These are phyloP conservation scores for Pimephales promelas DNA, from an alignment of 2,113 vertebrate genomes.

Conservation along the genomic window DNA sequence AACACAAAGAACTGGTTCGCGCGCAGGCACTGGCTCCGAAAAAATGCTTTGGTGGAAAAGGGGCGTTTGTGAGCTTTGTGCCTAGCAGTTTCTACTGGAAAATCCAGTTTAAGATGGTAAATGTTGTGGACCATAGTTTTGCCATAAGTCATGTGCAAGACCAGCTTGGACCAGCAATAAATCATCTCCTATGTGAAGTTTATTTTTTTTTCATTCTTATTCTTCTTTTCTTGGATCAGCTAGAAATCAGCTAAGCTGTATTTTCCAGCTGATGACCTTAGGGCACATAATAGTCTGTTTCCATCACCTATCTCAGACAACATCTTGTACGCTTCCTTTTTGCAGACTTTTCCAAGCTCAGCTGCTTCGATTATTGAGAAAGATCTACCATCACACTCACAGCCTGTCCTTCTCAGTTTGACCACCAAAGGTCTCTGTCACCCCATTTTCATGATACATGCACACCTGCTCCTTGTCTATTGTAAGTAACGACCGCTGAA, in stretches of 20 bases:
- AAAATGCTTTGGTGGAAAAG: too few species aligned
- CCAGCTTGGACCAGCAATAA: not conserved
- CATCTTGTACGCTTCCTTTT: not conserved
- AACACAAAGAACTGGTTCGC: too few species aligned
- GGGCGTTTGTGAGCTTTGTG: not conserved
- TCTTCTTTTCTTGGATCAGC: not conserved
- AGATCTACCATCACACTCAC: not conserved
- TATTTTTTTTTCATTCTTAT: too few species aligned
- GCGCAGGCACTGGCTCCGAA: too few species aligned
- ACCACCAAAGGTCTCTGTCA: slow-evolving; percentile 20
- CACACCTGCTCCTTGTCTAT: not conserved
- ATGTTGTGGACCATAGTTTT: not conserved
- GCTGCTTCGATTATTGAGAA: not conserved
- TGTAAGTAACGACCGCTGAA: not conserved
- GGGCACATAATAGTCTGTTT: not conserved
- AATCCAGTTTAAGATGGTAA: not conserved
- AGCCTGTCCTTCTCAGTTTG: slow-evolving; percentile 4
- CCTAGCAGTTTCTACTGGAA: not conserved
- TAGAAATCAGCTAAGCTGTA: not conserved
- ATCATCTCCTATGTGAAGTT: not conserved
- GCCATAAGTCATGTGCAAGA: not conserved
- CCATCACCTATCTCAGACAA: not conserved
- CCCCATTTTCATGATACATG: not conserved
- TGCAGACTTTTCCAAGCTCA: not conserved
- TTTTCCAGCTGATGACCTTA: not conserved